Percentiles rank a stretch among this genome's conserved stretches.
These are phyloP conservation scores for Pilophorus perplexus DNA, from an alignment of 2,888 invertebrate genomes.

Conservation along the genomic window DNA sequence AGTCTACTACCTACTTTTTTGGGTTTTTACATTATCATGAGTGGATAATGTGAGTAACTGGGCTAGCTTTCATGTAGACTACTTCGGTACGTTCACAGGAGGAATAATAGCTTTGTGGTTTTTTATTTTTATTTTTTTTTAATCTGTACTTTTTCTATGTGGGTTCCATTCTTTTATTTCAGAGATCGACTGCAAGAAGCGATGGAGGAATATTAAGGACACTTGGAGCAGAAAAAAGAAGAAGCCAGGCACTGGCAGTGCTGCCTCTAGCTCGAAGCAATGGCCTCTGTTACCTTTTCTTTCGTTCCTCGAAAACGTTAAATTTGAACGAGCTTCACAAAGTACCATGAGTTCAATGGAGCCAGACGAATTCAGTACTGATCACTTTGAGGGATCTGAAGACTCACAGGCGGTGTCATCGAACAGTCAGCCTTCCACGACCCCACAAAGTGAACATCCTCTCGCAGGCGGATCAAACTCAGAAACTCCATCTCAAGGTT, in stretches of 20 bases:
- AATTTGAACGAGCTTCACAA: slow-evolving; percentile 4
- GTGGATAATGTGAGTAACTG: neutral
- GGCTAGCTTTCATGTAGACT: neutral
- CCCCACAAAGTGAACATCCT: slow-evolving; percentile 16
- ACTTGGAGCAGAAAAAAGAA: slow-evolving; percentile 7
- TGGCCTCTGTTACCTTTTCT: neutral
- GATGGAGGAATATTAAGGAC: slow-evolving; percentile 9
- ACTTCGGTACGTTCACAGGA: neutral
- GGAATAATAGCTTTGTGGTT: neutral
- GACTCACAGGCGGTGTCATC: slow-evolving; percentile 16
- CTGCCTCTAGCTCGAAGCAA: slow-evolving; percentile 4
- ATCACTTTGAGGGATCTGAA: slow-evolving; percentile 14
- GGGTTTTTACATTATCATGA: neutral
- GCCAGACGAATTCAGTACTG: slow-evolving; percentile 18
- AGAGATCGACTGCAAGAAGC: slow-evolving; percentile 6
- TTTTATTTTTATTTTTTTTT: neutral
- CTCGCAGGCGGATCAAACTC: slow-evolving; percentile 9
- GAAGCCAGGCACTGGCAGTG: slow-evolving; percentile 3
- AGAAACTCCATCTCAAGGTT: slow-evolving; percentile 6
- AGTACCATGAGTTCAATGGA: slow-evolving; percentile 9
- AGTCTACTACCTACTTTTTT: neutral
- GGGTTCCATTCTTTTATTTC: slow-evolving; percentile 4
- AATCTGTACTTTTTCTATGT: too few relatives aligned
- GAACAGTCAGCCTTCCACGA: slow-evolving; percentile 12
- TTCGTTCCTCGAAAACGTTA: slow-evolving; percentile 1